These are phyloP conservation scores for Parelbella ahira DNA, from an alignment of 2,888 invertebrate species.

Conservation along the genomic window DNA sequence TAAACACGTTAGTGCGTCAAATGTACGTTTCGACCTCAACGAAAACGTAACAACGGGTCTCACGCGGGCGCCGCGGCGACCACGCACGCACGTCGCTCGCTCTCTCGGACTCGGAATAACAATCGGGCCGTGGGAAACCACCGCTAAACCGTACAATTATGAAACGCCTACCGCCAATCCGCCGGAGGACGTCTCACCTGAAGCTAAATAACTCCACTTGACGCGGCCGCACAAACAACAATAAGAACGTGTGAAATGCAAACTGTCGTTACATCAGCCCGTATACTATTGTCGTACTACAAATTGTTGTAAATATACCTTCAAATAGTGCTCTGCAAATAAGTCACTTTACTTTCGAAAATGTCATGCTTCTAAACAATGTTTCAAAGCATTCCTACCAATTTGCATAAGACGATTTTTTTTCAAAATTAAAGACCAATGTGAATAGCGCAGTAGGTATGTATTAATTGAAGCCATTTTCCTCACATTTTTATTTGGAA, in stretches of 20 bases:
- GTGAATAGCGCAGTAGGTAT: too few species aligned
- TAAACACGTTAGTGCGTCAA: conserved; percentile 31
- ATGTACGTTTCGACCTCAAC: conserved; percentile 37
- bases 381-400: too few species aligned
- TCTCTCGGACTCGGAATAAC: conserved; percentile 61
- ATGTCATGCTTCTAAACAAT: too few species aligned
- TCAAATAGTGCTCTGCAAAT: too few species aligned
- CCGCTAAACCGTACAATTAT: conserved; percentile 57
- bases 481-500: too few species aligned
- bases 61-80: conserved; percentile 38
- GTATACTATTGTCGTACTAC: conserved; percentile 11
- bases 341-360: neutral
- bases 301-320: too few species aligned
- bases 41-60: conserved; percentile 47
- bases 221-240: conserved; percentile 16
- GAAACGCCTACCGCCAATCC: conserved; percentile 52
- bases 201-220: conserved; percentile 38
- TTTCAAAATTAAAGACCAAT: too few species aligned
- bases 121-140: conserved; percentile 71
- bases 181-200: conserved; percentile 46
- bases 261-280: conserved; percentile 58
- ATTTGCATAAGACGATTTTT: too few species aligned
- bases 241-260: conserved; percentile 52
- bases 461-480: too few species aligned
- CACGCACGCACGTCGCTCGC: conserved; percentile 49